Conservation (phyloP, 2,113 vertebrate genomes). For the Zosterops pallidus region DNA sequence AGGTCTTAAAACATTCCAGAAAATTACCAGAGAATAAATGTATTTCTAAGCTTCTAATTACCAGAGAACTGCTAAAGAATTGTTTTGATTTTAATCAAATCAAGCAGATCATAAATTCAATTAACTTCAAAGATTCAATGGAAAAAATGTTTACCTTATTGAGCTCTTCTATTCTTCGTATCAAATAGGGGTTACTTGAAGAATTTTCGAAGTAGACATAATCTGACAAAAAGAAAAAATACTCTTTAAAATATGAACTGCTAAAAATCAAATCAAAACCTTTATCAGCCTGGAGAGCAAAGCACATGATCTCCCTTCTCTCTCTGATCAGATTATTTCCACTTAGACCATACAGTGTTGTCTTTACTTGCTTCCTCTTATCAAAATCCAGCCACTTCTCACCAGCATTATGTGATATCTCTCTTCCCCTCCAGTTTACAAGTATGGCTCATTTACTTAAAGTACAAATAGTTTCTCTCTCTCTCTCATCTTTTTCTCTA, state of each 20-base stretch:
- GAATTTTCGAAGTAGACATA: slow-evolving; percentile 99
- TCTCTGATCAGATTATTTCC: background rate
- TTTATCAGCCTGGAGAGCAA: background rate
- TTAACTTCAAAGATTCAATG: background rate
- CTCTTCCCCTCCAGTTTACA: background rate
- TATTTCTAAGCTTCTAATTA: slow-evolving; percentile 2
- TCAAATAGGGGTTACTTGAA: slow-evolving; percentile 97
- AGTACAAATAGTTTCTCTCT: background rate
- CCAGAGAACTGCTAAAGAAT: background rate
- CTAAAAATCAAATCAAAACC: background rate
- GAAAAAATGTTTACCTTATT: slow-evolving; percentile 83
- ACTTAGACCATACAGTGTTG: background rate
- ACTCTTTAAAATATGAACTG: background rate
- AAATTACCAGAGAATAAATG: background rate
- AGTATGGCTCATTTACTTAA: background rate
- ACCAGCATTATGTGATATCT: background rate
- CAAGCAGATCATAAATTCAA: slow-evolving; percentile 29
- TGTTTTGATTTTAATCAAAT: slow-evolving; percentile 41
- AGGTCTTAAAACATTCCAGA: background rate
- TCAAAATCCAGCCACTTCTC: background rate
- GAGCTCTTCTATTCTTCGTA: slow-evolving; percentile 97
- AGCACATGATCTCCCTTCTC: background rate
- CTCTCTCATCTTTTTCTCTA: background rate
- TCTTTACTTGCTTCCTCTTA: background rate
- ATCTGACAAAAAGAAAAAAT: slow-evolving; percentile 77